Conservation (phyloP, 2,797 vertebrate species). For the Nasua narica region DNA sequence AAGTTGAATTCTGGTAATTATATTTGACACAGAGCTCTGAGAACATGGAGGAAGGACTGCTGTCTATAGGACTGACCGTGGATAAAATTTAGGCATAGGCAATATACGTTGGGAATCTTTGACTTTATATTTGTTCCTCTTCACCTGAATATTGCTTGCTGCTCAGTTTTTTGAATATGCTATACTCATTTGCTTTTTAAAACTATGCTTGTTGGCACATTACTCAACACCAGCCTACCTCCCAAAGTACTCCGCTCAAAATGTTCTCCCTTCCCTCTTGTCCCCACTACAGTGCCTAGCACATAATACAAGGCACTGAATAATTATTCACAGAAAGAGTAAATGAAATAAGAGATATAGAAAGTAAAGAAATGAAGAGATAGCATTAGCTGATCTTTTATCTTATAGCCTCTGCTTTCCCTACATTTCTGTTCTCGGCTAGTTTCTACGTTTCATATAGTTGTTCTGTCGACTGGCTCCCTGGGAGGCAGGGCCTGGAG, state of each 20-base stretch:
- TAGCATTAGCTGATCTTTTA: not conserved
- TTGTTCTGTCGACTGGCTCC: not conserved
- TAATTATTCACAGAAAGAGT: not conserved
- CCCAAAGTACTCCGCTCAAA: not conserved
- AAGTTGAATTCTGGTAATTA: conserved; percentile 33
- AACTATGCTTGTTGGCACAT: not conserved
- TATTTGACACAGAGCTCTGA: not conserved
- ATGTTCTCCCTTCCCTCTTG: not conserved
- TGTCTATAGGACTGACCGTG: not conserved
- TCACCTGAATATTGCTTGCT: not conserved
- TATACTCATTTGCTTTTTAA: not conserved
- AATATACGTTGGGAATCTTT: not conserved
- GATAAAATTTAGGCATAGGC: not conserved
- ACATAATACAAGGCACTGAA: not conserved
- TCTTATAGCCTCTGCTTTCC: not conserved
- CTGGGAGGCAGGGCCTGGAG: not conserved
- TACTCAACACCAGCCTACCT: not conserved
- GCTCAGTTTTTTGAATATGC: not conserved
- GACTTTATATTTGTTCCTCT: not conserved
- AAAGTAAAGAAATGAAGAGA: not conserved
- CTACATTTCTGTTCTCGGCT: not conserved
- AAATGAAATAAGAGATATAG: not conserved
- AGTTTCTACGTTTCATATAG: not conserved
- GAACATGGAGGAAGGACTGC: not conserved
- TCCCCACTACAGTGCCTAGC: not conserved